These are phyloP conservation scores for Nemotelus nigrinus DNA, from an alignment of 2,888 invertebrate genomes.

Conservation along the genomic window DNA sequence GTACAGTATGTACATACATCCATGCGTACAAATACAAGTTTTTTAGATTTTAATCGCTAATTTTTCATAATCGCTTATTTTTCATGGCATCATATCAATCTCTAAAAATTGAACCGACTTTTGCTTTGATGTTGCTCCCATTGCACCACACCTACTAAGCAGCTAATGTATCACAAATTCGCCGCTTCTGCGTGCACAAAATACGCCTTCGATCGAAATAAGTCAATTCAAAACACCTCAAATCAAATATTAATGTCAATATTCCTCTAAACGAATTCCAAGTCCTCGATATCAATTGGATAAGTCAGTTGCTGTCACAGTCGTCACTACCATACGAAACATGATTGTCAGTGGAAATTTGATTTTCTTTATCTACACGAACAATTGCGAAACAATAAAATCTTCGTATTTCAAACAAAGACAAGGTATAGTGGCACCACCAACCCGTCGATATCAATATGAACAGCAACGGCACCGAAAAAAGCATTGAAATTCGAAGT, in stretches of 20 bases:
- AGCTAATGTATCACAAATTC: too few species aligned
- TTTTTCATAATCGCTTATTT: too few species aligned
- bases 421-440: neutral
- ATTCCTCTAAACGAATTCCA: constrained; percentile 18
- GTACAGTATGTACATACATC: too few species aligned
- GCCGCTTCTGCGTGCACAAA: too few species aligned
- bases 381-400: constrained; percentile 29
- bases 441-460: neutral
- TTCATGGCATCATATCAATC: too few species aligned
- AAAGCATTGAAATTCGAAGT: constrained; percentile 4
- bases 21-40: too few species aligned
- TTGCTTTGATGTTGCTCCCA: too few species aligned
- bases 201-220: too few species aligned
- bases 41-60: too few species aligned
- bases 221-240: constrained; percentile 31
- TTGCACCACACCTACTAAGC: too few species aligned
- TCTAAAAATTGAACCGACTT: too few species aligned
- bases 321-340: neutral
- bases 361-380: constrained; percentile 28
- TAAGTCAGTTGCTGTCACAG: neutral
- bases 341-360: constrained; percentile 4
- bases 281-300: constrained; percentile 9
- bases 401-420: neutral
- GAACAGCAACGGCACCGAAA: neutral
- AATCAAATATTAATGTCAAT: constrained; percentile 40